These are phyloP conservation scores for Dicyrtoma fusca DNA, from an alignment of 2,888 invertebrate genomes.

Conservation along the genomic window DNA sequence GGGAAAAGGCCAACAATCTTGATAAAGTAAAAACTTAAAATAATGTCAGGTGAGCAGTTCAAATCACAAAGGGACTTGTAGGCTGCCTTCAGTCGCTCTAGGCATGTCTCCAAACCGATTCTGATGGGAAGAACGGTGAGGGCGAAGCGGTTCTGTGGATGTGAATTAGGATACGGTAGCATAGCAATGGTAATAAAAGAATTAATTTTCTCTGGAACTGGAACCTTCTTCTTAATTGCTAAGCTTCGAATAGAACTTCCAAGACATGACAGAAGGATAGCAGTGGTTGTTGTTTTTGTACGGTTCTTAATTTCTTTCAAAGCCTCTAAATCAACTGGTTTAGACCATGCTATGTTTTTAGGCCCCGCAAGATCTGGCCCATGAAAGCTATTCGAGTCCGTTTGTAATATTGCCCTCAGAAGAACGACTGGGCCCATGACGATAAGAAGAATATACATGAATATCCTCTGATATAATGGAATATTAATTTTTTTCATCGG, in stretches of 20 bases:
- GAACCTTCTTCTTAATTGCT: conserved; percentile 33
- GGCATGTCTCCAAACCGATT: conserved; percentile 36
- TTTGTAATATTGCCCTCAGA: conserved; percentile 17
- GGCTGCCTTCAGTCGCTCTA: conserved; percentile 32
- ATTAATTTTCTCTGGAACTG: conserved; percentile 35
- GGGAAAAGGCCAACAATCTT: conserved; percentile 47
- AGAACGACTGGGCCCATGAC: conserved; percentile 37
- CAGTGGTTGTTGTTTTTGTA: conserved; percentile 43
- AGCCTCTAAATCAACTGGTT: conserved; percentile 43
- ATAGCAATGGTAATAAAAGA: conserved; percentile 46
- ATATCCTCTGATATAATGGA: conserved; percentile 10
- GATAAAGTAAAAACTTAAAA: conserved; percentile 48
- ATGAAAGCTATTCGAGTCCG: conserved; percentile 40
- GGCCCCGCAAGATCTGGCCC: conserved; percentile 43
- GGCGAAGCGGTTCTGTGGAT: conserved; percentile 50
- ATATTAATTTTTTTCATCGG: conserved; percentile 36
- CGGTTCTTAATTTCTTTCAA: conserved; percentile 45
- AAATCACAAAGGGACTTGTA: conserved; percentile 1
- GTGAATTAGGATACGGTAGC: conserved; percentile 47
- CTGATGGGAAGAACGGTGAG: conserved; percentile 42
- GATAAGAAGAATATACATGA: conserved; percentile 39
- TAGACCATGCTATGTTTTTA: conserved; percentile 48
- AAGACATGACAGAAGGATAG: conserved; percentile 43
- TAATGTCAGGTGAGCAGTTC: conserved; percentile 41
- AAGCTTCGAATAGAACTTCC: conserved; percentile 43